Evolutionary conservation across 2,113 vertebrate genomes (phyloP), one percentile per base, ranked within the genome.

Genomic region (Epinephelus fuscoguttatus): DNA sequence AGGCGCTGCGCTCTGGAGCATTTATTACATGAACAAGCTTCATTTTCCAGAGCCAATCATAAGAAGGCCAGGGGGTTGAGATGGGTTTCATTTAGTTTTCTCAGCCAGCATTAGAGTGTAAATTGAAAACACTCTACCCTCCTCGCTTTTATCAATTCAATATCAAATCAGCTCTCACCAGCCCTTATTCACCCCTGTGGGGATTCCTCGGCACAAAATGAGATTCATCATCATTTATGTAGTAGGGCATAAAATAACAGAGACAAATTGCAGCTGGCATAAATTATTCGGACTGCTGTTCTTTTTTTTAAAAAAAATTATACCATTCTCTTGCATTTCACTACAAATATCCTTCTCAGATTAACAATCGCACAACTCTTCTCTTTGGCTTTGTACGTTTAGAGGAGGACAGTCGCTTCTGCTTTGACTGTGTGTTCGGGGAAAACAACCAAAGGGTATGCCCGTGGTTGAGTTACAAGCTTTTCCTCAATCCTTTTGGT

Each of bases 211-310:
- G 92, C 91, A 82, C 92, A 93, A 94, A 90, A 90, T 90, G 93
- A 92, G 93, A 95, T 95, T 92, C 94, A 94, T 95, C 94, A 95
- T 95, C 93, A 94, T 93, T 91, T 92, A 86, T 74, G 87, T 89
- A 88, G 87, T 70, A 81, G 88, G 88, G 84, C 75, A 89, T 86
- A 88, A 89, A 92, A 93, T 89, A 91, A 92, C 74, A 83, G 67
- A 89, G 86, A 93, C 87, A 90, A 89, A 88, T 84, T 85, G 89
- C 89, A 91, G 91, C 89, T 86, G 89, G 88, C 86, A 85, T 88
- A 64, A 88, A 81, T 86, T 89, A 84, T 87, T 90, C 75, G 82
- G 90, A 88, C 84, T 87, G 87, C 84, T 89, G 63, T 87, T 91
- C 52, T 90, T 88, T 88, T n/a, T 88, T 88, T 75, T 18, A 33